phyloP scores from a whole-genome alignment of 1,140 invertebrate genomes.

The Trichonephila clavipes region DNA sequence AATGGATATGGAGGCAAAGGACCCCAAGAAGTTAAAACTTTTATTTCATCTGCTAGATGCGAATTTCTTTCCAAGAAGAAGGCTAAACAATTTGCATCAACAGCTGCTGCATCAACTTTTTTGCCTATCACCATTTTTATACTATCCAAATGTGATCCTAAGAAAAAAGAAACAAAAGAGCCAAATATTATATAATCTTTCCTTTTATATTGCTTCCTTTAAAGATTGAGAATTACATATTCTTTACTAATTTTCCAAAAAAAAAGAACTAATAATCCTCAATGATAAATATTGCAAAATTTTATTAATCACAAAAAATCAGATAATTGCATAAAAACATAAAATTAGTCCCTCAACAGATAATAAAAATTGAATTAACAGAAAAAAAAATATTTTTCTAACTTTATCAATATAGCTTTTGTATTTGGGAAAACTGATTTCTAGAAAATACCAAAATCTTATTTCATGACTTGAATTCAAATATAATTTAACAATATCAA shows the following conservation, averaged over 20 bases:
- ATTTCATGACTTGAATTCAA: too few relatives aligned
- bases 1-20: constrained; percentile 85
- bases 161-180: constrained; percentile 78
- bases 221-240: not conserved
- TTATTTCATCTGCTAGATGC: constrained; percentile 82
- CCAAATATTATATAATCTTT: not conserved
- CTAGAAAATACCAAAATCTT: too few relatives aligned
- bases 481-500: too few relatives aligned
- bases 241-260: not conserved
- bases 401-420: too few relatives aligned
- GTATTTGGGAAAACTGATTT: too few relatives aligned
- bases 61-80: constrained; percentile 84
- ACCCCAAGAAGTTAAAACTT: constrained; percentile 84
- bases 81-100: constrained; percentile 84
- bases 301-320: too few relatives aligned
- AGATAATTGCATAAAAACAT: too few relatives aligned
- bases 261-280: not conserved
- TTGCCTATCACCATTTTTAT: constrained; percentile 85
- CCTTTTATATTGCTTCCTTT: too few relatives aligned
- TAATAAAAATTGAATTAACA: too few relatives aligned
- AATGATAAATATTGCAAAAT: too few relatives aligned
- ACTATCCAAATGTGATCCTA: constrained; percentile 84
- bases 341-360: too few relatives aligned
- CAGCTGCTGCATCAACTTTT: constrained; percentile 84
- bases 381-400: too few relatives aligned